Conservation (phyloP, 2,888 invertebrate genomes). For the Apamea anceps region DNA sequence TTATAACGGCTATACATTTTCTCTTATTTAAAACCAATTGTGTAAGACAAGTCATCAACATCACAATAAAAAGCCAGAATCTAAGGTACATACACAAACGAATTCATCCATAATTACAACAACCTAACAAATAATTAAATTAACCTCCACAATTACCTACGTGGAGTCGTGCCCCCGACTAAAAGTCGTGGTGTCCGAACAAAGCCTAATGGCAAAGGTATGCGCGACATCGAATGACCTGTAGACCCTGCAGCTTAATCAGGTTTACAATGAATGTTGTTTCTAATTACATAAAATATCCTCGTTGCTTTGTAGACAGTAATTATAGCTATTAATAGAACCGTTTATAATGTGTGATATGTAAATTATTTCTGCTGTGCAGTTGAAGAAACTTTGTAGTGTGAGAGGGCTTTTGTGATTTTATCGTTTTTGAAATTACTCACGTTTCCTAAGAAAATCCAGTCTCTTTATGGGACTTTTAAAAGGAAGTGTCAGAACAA, state of each 20-base stretch:
- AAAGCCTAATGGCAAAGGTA: slow-evolving; percentile 30
- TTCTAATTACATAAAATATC: slow-evolving; percentile 46
- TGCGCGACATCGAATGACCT: slow-evolving; percentile 57
- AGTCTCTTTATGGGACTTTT: background rate
- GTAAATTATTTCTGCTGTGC: slow-evolving; percentile 44
- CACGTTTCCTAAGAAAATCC: background rate
- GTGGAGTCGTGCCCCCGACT: slow-evolving; percentile 3
- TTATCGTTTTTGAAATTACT: slow-evolving; percentile 12
- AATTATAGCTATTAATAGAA: slow-evolving; percentile 54
- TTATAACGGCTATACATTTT: background rate
- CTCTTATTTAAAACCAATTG: background rate
- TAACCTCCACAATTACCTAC: background rate
- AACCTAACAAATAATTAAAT: background rate
- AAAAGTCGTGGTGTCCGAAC: slow-evolving; percentile 18
- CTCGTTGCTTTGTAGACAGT: slow-evolving; percentile 26
- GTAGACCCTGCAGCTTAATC: slow-evolving; percentile 57
- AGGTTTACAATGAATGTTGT: slow-evolving; percentile 54
- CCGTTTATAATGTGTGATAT: slow-evolving; percentile 49
- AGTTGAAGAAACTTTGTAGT: slow-evolving; percentile 16
- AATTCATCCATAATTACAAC: background rate
- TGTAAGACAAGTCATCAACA: background rate
- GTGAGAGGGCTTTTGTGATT: slow-evolving; percentile 15
- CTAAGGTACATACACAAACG: background rate
- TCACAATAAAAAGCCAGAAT: background rate
- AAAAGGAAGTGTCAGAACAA: background rate